Percentiles rank a stretch among this genome's conserved stretches.
phyloP scores from a whole-genome alignment of 2,888 invertebrate species.

The Orchesella flavescens region DNA sequence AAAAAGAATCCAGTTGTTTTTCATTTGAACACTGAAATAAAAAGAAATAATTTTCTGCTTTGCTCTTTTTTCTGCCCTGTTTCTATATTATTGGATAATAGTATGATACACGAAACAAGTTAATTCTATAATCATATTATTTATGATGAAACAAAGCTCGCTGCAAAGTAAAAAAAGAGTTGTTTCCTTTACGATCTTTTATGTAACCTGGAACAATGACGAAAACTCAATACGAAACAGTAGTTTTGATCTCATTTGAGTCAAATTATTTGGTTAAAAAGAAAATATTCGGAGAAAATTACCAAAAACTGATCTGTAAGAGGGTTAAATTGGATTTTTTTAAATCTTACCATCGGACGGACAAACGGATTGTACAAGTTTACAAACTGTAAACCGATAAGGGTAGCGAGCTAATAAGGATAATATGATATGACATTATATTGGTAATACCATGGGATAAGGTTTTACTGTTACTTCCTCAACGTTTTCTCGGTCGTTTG shows the following conservation, averaged over 20 bases:
- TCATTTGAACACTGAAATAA: constrained; percentile 54
- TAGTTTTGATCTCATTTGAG: no score
- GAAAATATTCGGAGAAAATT: no score
- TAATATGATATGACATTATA: constrained; percentile 59
- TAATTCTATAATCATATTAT: no score
- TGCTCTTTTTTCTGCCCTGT: constrained; percentile 26
- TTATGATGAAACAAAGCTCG: no score
- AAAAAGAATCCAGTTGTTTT: constrained; percentile 56
- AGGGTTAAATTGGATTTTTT: no score
- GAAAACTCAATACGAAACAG: no score
- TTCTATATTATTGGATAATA: constrained; percentile 27
- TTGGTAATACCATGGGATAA: constrained; percentile 58
- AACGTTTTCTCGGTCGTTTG: constrained; percentile 59
- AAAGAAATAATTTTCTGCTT: constrained; percentile 42
- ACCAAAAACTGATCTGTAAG: no score
- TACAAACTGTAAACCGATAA: background rate
- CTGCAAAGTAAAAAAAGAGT: no score
- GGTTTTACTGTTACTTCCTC: constrained; percentile 57
- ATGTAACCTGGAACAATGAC: no score
- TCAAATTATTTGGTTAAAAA: no score
- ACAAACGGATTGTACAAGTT: background rate
- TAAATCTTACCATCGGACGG: no score
- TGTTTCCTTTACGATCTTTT: no score
- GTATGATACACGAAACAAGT: background rate
- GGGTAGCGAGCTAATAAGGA: constrained; percentile 45